phyloP scores from a whole-genome alignment of 2,113 vertebrate species.

The Oceanites oceanicus region DNA sequence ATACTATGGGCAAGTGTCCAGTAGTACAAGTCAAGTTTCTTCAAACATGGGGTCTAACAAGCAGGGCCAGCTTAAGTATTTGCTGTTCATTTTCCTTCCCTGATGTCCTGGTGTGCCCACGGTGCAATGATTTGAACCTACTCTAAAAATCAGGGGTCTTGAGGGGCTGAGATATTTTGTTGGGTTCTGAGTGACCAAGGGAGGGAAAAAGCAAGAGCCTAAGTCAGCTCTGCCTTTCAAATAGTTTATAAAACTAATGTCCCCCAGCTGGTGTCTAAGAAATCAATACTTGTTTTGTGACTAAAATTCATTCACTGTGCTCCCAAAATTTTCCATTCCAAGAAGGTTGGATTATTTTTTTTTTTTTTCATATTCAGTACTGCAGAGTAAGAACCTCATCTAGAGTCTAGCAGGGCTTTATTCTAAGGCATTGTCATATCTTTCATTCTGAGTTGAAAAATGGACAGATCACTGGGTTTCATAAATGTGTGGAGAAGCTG shows the following conservation, averaged over 20 bases:
- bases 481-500: conserved; percentile 36
- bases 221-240: neutral
- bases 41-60: neutral
- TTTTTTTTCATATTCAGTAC: neutral
- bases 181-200: neutral
- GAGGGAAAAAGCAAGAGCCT: neutral
- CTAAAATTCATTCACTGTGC: neutral
- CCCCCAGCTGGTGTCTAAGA: neutral
- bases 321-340: neutral
- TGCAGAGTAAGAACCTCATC: neutral
- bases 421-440: conserved; percentile 2
- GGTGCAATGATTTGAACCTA: neutral
- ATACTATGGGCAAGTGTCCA: neutral
- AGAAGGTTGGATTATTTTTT: neutral
- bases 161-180: neutral
- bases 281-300: neutral
- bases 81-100: neutral
- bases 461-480: conserved; percentile 18
- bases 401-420: neutral
- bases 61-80: neutral
- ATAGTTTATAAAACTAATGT: neutral
- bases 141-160: neutral
- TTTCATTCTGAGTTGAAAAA: conserved; percentile 32
- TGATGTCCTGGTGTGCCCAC: neutral
- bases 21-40: neutral